Base-by-base conservation (phyloP, 2,797 vertebrate species). In the Rhynchotus rufescens region DNA sequence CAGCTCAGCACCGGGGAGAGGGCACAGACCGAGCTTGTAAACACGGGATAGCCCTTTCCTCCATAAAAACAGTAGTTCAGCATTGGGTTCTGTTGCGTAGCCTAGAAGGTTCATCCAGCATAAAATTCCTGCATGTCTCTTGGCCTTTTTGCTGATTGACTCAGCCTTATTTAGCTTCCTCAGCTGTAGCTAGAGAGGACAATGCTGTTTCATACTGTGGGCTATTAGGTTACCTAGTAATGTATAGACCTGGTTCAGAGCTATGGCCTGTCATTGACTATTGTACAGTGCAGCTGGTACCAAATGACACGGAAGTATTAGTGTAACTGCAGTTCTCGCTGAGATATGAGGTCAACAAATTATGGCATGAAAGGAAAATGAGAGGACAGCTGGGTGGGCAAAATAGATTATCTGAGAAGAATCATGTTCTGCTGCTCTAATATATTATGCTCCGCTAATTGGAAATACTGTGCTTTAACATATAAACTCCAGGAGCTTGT, bases 351-450 rank as follows among this genome's bases (percentile, higher is more conserved):
- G 74, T 32, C 30, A 71, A 34, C 34, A 86, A 11, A 30, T 38
- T 65, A 12, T 17, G 19, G 21, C 9, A 10, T 15, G 54, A 72
- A 80, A 13, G 20, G 30, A 81, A 75, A 76, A 6, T 34, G 12
- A 45, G 36, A 45, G 40, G 8, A 68, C n/a, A 7, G 8, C 7
- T 45, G 23, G 19, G 8, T n/a, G 44, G 38, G 16, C 25, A 12
- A 0, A 8, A 4, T 44, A 44, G 52, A 19, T 76, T 68, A 21
- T 25, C 22, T 64, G 34, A 21, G 78, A 74, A 59, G 9, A 74
- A 59, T 9, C 0, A 0, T 23, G 0, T 12, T 59, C 3, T 59
- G 42, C 44, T 19, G 65, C 30, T 3, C 2, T 22, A 65, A 16
- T 20, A 3, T 9, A 45, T 17, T 3, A 0, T 4, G 0, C 44